phyloP scores from a whole-genome alignment of 2,797 vertebrate species.

The Perodicticus potto region DNA sequence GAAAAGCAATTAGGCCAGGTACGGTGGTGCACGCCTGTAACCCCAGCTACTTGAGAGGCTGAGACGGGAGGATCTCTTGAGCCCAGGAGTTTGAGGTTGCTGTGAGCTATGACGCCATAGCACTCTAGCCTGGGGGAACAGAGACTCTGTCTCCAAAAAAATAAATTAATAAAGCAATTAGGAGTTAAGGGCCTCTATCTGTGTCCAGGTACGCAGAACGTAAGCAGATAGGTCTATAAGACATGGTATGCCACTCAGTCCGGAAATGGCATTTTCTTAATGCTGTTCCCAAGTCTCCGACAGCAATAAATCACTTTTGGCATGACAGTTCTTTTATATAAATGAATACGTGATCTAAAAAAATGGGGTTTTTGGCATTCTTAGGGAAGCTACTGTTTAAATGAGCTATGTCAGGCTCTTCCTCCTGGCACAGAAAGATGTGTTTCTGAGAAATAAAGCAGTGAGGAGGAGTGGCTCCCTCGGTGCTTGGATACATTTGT shows the following conservation, averaged over 20 bases:
- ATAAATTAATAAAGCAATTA: background rate
- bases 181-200: background rate
- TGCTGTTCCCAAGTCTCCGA: background rate
- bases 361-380: background rate
- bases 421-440: background rate
- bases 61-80: too few relatives aligned
- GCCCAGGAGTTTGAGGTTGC: too few relatives aligned
- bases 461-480: background rate
- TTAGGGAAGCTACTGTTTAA: background rate
- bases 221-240: background rate
- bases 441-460: background rate
- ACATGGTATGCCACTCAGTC: background rate
- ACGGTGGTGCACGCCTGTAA: too few relatives aligned
- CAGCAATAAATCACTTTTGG: background rate
- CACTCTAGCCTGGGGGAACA: too few relatives aligned
- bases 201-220: background rate
- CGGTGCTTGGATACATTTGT: background rate
- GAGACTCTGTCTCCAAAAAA: too few relatives aligned
- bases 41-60: too few relatives aligned
- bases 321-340: background rate
- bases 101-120: too few relatives aligned
- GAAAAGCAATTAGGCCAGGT: background rate
- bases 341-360: constrained; percentile 22
- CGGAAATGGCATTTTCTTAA: background rate
- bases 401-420: background rate